Evolutionary conservation across 2,797 vertebrate genomes (phyloP).

Genomic region (Xerus rutilus): DNA sequence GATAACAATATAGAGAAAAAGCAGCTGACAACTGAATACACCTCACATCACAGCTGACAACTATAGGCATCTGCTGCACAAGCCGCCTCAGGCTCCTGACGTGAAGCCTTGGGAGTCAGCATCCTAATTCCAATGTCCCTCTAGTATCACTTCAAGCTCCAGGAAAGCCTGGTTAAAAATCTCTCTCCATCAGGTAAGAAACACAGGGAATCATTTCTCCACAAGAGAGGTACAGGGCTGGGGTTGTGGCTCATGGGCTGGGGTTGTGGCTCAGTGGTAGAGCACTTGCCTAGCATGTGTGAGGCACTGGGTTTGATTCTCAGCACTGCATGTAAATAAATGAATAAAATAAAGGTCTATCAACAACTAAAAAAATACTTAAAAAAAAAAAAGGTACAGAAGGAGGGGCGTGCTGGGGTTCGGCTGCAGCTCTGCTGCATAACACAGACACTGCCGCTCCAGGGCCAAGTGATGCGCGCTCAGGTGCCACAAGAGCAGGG

Average conservation of each 20-base stretch:
- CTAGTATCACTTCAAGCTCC: not conserved
- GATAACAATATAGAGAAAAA: not conserved
- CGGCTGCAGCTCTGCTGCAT: not conserved
- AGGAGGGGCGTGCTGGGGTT: not conserved
- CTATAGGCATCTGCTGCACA: rapidly evolving
- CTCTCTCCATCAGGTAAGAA: not conserved
- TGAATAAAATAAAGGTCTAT: too few relatives aligned
- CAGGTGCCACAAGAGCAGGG: not conserved
- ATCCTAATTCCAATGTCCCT: not conserved
- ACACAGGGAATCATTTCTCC: not conserved
- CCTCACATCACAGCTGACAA: not conserved
- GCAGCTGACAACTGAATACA: not conserved
- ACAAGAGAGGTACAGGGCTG: not conserved
- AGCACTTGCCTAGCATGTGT: too few relatives aligned
- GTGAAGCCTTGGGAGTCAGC: not conserved
- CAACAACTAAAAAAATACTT: too few relatives aligned
- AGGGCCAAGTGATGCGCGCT: rapidly evolving
- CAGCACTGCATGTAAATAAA: too few relatives aligned
- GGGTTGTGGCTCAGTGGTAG: too few relatives aligned
- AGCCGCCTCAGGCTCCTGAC: not conserved
- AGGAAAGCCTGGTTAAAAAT: not conserved
- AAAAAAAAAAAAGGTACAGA: too few relatives aligned
- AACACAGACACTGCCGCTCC: not conserved
- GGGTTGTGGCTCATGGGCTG: too few relatives aligned
- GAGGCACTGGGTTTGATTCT: too few relatives aligned